These are phyloP conservation scores for Antedon bifida DNA, from an alignment of 35 echinoderm and acorn worm genomes.

Conservation along the genomic window DNA sequence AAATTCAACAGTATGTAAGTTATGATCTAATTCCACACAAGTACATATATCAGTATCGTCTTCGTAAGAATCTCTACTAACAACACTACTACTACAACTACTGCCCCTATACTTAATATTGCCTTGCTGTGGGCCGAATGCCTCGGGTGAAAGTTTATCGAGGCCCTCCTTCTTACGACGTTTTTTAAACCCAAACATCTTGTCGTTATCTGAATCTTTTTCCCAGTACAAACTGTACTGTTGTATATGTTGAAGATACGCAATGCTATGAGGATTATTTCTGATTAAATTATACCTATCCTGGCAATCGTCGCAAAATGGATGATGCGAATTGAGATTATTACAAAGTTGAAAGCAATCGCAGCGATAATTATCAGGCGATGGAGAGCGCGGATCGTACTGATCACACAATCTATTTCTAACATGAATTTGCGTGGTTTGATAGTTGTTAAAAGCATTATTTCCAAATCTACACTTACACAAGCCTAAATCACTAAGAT, in stretches of 20 bases:
- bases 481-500: constrained; percentile 75
- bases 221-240: background rate
- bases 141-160: background rate
- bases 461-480: constrained; percentile 46
- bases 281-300: background rate
- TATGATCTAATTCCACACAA: background rate
- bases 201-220: background rate
- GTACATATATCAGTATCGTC: background rate
- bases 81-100: background rate
- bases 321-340: background rate
- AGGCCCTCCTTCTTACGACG: background rate
- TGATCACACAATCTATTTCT: background rate
- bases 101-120: background rate
- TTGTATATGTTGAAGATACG: background rate
- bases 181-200: background rate
- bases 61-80: background rate
- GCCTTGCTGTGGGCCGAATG: background rate
- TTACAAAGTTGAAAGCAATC: background rate
- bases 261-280: background rate
- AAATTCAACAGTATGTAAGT: background rate
- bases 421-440: background rate
- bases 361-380: background rate
- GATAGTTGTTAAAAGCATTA: background rate
- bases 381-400: background rate
- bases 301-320: background rate